A percentile compares a stretch with the other conserved stretches of the same genome.
Conservation (phyloP, 1,140 invertebrate genomes). For the Teleogryllus occipitalis region DNA sequence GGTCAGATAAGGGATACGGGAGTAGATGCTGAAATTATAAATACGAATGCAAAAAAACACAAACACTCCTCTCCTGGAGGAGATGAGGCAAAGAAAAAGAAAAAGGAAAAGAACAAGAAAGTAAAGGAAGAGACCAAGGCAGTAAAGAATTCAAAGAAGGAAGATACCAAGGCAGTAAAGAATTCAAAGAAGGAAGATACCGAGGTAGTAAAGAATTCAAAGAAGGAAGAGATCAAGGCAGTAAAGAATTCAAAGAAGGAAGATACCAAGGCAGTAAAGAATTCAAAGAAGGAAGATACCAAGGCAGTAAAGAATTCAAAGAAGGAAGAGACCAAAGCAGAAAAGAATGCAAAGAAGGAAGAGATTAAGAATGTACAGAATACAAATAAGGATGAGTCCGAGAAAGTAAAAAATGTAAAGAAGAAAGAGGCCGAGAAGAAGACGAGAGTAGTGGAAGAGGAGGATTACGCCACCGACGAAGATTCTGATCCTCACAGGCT, state of each 20-base stretch:
- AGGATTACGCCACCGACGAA: too few relatives aligned
- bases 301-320: not conserved
- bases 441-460: not conserved
- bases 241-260: not conserved
- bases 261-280: not conserved
- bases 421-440: not conserved
- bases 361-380: not conserved
- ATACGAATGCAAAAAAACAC: too few relatives aligned
- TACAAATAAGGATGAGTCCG: not conserved
- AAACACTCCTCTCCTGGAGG: not conserved
- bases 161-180: not conserved
- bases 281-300: not conserved
- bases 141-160: not conserved
- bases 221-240: not conserved
- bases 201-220: not conserved
- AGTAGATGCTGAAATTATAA: too few relatives aligned
- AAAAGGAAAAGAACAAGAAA: not conserved
- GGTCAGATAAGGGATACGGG: too few relatives aligned
- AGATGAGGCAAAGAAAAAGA: not conserved
- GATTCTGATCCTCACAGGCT: too few relatives aligned
- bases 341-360: slow-evolving; percentile 2
- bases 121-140: not conserved
- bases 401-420: not conserved
- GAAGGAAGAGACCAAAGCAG: not conserved
- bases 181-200: not conserved